Evolutionary conservation across 2,113 vertebrate genomes (phyloP).

Genomic region (Ibidorhyncha struthersii): DNA sequence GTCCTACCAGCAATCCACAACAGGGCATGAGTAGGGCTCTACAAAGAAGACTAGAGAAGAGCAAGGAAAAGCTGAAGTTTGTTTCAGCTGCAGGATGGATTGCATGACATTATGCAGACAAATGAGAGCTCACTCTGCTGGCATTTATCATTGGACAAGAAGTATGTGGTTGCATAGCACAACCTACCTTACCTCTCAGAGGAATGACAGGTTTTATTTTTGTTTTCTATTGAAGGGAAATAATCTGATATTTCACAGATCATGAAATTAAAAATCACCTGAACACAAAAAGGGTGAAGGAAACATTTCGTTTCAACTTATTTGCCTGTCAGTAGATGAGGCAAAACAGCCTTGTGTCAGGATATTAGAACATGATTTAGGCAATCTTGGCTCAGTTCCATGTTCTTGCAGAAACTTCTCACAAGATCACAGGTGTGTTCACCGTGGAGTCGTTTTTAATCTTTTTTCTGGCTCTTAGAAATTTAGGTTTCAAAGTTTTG

Average conservation of each 20-base stretch:
- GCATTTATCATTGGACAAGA: neutral
- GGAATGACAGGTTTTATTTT: neutral
- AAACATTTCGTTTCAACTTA: neutral
- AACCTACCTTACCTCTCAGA: neutral
- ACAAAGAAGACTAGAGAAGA: neutral
- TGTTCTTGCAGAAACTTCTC: neutral
- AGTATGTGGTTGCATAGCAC: neutral
- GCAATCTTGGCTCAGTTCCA: neutral
- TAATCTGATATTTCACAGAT: neutral
- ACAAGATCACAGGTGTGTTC: rapidly evolving
- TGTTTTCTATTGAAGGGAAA: neutral
- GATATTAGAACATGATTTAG: neutral
- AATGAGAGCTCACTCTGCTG: neutral
- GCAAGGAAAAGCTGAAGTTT: neutral
- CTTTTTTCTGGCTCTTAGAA: neutral
- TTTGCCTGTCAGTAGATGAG: neutral
- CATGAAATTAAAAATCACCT: neutral
- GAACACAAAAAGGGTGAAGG: neutral
- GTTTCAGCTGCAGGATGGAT: neutral
- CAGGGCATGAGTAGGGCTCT: neutral
- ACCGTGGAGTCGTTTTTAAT: neutral
- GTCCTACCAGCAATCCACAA: neutral
- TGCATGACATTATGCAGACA: neutral
- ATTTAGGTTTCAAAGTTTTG: neutral
- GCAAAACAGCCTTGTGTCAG: neutral